Base-by-base conservation (phyloP, 2,113 vertebrate genomes). In the Gobius niger region DNA sequence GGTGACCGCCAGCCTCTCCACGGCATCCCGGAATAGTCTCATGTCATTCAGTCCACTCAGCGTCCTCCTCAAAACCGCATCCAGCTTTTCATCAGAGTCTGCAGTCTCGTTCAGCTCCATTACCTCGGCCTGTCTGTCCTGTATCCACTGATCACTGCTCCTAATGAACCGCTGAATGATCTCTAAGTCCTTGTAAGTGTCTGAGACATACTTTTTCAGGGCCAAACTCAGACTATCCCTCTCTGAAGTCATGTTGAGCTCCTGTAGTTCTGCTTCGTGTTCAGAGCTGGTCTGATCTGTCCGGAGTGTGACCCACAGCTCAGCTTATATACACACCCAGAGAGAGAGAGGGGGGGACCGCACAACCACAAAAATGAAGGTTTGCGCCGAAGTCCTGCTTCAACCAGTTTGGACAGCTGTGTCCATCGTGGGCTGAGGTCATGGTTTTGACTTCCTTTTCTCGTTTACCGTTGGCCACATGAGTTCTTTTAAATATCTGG, bases 1-100 rank as follows among this genome's bases (percentile, higher is more conserved):
- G 11, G 91, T 92, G 73, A 83, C 87, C 0, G 89, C 81, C 69
- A 93, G 88, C 56, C 79, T 91, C 82, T 92, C 92, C 76, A 93
- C 56, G n/a, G 88, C 88, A 42, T 89, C 86, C 85, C 92, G 79
- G 63, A 92, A 88, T 60, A 5, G 9, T 11, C 80, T 9, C 0
- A 92, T 85, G 57, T 82, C 41, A 82, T 82, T 63, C 73, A 93
- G 68, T 1, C 90, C 90, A 7, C 18, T n/a, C 61, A 86, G 57
- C 24, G 86, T 88, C 42, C 68, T 65, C 44, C 80, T 65, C 42
- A 93, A 18, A 44, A 90, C 77, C 0, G 40, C 24, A 0, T 0
- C 56, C 50, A 92, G 87, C 74, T 91, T 65, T 9, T 80, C 47
- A 8, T 54, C 52, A 12, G 52, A 53, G 9, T 53, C 52, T 19